Base-by-base conservation (phyloP, 2,797 vertebrate species). In the Rhodeus uyekii region DNA sequence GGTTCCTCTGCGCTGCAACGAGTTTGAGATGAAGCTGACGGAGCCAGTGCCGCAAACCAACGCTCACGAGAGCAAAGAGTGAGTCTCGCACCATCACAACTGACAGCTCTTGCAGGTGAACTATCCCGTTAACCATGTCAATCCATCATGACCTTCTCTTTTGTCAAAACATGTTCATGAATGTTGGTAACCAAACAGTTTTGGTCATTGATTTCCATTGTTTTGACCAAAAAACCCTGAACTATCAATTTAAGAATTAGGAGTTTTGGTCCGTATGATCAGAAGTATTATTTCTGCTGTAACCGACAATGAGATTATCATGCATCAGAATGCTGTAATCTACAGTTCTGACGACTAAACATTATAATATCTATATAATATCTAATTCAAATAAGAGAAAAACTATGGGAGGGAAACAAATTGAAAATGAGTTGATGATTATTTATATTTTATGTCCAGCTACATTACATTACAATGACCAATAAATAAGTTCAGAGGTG, bases 51-150 rank as follows among this genome's bases (percentile, higher is more conserved):
- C 98, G 0, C 98, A 99, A 92, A 99, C 98, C 85, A 99, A 99
- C 0, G 98, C 98, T 46, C 98, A 99, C 0, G 98, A 99, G 89
- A 99, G 97, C 95, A 99, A 98, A 93, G 98, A 99, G 98, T 99
- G 88, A 96, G 98, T 89, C 2, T 0, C 10, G 4, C 32, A 1
- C 24, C 36, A 8, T 24, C 36, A 14, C 10, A 18, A 4, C n/a
- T n/a, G n/a, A n/a, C n/a, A n/a, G n/a, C n/a, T n/a, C n/a, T n/a
- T n/a, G n/a, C n/a, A n/a, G n/a, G n/a, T n/a, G n/a, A n/a, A n/a
- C n/a, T n/a, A n/a, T n/a, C n/a, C n/a, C n/a, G n/a, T n/a, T n/a
- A n/a, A n/a, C n/a, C n/a, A n/a, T n/a, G n/a, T n/a, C n/a, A n/a
- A n/a, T n/a, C n/a, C n/a, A n/a, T n/a, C n/a, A n/a, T n/a, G n/a